A percentile compares a stretch with the other conserved stretches of the same genome.
Evolutionary conservation across 2,888 invertebrate genomes (phyloP).

Genomic region (Xestia rhomboidea): DNA sequence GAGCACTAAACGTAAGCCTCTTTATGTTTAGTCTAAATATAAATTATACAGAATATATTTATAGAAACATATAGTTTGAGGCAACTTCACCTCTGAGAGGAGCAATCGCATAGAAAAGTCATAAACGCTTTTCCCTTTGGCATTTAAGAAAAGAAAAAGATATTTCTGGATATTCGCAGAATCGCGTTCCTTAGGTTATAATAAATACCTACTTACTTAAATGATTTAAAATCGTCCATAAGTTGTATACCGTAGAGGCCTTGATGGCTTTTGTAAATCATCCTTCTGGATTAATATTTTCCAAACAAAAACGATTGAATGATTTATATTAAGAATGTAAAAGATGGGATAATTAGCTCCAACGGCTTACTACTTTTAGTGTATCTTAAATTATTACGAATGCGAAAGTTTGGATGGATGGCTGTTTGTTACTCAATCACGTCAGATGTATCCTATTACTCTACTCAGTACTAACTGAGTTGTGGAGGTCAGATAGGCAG

Average conservation of each 20-base stretch:
- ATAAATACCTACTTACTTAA: not conserved
- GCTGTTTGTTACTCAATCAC: not conserved
- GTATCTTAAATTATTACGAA: not conserved
- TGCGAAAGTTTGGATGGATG: not conserved
- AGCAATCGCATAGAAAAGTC: not conserved
- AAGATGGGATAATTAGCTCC: not conserved
- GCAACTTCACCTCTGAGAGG: slow-evolving; percentile 1
- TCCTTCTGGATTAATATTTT: not conserved
- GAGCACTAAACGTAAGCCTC: slow-evolving; percentile 17
- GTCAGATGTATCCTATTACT: no score
- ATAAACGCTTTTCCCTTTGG: not conserved
- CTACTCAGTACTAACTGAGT: no score
- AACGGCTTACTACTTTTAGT: not conserved
- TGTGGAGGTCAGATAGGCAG: no score
- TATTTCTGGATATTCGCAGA: slow-evolving; percentile 10
- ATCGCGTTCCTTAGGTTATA: not conserved
- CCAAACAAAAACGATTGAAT: not conserved
- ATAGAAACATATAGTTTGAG: not conserved
- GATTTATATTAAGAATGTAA: not conserved
- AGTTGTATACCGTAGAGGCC: not conserved
- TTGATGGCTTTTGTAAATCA: not conserved
- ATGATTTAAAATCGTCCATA: not conserved
- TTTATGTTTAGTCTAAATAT: slow-evolving; percentile 6
- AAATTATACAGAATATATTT: slow-evolving; percentile 1
- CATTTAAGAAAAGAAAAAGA: slow-evolving; percentile 17